Evolutionary conservation across 37 sponge, comb jelly and placozoan genomes (phyloP), one percentile per base, ranked within the genome.

Genomic region (Bolinopsis microptera): DNA sequence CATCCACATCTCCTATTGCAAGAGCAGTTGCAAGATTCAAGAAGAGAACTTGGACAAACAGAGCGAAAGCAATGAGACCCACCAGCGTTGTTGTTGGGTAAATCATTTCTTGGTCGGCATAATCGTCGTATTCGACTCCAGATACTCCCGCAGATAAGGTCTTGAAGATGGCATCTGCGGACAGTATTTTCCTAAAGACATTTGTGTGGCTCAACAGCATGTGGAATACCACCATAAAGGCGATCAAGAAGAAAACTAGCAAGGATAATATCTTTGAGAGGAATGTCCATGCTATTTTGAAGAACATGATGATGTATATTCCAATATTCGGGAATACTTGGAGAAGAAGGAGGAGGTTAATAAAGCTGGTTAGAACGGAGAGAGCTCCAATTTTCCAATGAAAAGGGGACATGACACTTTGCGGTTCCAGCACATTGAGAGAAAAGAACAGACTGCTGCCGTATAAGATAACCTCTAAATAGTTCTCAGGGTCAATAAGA

Each of bases 11-110:
- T 28, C 36, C 90, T 5, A 86, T 86, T 9, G 90, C 90, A 13
- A 86, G 35, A 86, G 30, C 41, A 9, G 90, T 86, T 0, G 90
- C 61, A 0, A 86, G 41, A 27, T 86, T 86, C 25, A 86, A n/a
- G 30, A 86, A 86, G 13, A 86, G 90, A 41, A 86, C 90, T 48
- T 86, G 90, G 39, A 86, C 90, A 1, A 86, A 27, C 5, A 86
- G 22, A 26, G 61, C 90, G 24, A 86, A 86, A 16, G 39, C 61
- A 23, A 86, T 39, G 25, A 86, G 61, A 39, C 30, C 61, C 2
- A 86, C 30, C 2, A 86, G 26, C 30, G 8, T 41, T 0, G 90
- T 13, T 18, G 13, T 48, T 5, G 5, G 61, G 13, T 18, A 48
- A 13, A 13, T 48, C 13, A 48, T 18, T 5, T 48, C 61, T 48